Conservation (phyloP, 1,140 invertebrate genomes). For the Neocloeon triangulifer region DNA sequence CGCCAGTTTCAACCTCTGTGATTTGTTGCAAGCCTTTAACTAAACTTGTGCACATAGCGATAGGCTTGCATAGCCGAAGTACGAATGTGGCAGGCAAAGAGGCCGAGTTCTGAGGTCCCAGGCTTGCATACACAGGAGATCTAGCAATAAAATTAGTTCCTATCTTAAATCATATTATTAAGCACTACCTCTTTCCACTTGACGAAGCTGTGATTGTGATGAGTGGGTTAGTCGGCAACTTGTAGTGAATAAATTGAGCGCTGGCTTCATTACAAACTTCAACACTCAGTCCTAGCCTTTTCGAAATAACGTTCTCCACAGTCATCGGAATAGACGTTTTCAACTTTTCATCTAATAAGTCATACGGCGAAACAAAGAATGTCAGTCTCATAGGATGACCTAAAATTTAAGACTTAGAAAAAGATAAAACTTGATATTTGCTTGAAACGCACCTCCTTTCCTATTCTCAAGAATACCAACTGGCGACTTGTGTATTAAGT, state of each 20-base stretch:
- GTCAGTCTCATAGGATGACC: conserved; percentile 82
- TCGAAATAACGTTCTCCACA: conserved; percentile 40
- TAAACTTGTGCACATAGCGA: conserved; percentile 58
- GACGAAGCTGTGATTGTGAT: conserved; percentile 48
- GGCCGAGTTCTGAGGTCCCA: conserved; percentile 64
- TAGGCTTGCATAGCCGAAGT: conserved; percentile 60
- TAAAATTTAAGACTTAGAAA: too few species aligned
- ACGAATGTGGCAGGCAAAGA: conserved; percentile 79
- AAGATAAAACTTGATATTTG: background rate
- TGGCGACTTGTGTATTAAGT: conserved; percentile 70
- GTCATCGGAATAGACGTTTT: conserved; percentile 49
- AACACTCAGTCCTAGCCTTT: conserved; percentile 61
- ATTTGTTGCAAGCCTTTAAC: conserved; percentile 47
- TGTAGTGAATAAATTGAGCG: conserved; percentile 64
- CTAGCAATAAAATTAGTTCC: conserved; percentile 16
- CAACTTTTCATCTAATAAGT: conserved; percentile 54
- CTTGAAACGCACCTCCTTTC: conserved; percentile 30
- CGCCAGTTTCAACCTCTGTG: conserved; percentile 45
- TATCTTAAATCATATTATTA: background rate
- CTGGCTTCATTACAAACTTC: conserved; percentile 79
- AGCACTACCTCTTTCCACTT: conserved; percentile 49
- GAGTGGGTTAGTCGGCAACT: conserved; percentile 60
- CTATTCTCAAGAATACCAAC: conserved; percentile 55
- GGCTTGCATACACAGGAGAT: conserved; percentile 48
- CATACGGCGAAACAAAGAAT: conserved; percentile 89